phyloP scores from a whole-genome alignment of 2,113 vertebrate genomes.

The Thymallus thymallus region DNA sequence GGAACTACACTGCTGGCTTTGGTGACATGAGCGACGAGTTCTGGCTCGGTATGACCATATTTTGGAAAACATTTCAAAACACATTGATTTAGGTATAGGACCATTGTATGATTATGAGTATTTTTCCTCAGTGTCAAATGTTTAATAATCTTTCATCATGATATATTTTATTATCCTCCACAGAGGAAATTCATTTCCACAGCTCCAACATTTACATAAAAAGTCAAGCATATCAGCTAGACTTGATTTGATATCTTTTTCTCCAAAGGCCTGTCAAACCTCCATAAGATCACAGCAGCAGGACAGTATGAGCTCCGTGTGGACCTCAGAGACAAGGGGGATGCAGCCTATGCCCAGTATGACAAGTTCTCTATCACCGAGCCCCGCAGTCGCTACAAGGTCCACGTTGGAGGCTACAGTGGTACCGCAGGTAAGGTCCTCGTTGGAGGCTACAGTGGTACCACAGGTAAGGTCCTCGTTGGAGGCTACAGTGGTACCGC shows the following conservation, averaged over 20 bases:
- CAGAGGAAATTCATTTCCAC: too few relatives aligned
- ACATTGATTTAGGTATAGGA: neutral
- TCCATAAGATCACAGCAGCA: constrained; percentile 90
- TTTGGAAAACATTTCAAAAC: neutral
- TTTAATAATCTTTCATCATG: too few relatives aligned
- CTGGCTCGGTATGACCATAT: constrained; percentile 85
- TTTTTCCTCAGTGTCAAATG: neutral
- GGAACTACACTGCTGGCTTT: constrained; percentile 87
- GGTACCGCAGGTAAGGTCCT: constrained; percentile 91
- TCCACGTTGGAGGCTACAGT: constrained; percentile 90
- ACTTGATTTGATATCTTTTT: neutral
- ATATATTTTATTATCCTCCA: too few relatives aligned
- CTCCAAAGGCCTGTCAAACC: constrained; percentile 84
- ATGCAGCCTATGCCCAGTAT: constrained; percentile 86
- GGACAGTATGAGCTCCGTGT: constrained; percentile 92
- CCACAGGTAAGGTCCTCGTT: constrained; percentile 88
- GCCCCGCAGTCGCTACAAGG: constrained; percentile 83
- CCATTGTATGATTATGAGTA: too few relatives aligned
- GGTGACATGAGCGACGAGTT: constrained; percentile 92
- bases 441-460: constrained; percentile 92
- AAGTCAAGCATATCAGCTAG: too few relatives aligned
- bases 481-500: constrained; percentile 94
- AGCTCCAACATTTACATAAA: too few relatives aligned
- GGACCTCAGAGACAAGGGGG: constrained; percentile 85
- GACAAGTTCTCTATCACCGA: constrained; percentile 88